Base-by-base conservation (phyloP, 2,797 vertebrate genomes). In the Chaenodraco wilsoni region DNA sequence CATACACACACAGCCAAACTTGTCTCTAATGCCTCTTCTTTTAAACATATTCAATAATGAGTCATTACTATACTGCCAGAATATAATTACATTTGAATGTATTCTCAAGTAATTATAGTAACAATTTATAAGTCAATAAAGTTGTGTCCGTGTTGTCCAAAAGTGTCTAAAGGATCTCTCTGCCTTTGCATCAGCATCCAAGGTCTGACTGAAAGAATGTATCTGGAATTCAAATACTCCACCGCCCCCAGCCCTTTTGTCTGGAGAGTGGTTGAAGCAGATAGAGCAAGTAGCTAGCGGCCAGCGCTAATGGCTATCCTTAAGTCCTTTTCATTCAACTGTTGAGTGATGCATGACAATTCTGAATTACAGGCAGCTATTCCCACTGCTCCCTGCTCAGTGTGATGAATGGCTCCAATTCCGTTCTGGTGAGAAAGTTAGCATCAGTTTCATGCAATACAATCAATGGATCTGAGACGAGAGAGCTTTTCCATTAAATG, bases 371-470 rank as follows among this genome's bases (percentile, higher is more conserved):
- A 75, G 79, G 79, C 74, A 71, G 75, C 79, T 80, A 81, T 80
- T 84, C 85, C 80, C 65, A 60, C 44, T n/a, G 71, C 82, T 74
- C 73, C 14, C 33, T 60, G 60, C 74, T 81, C 66, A 7, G 56
- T 55, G 45, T 88, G 86, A 91, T 83, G 79, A 88, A 90, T 89
- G 80, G 58, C 71, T 81, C 66, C 86, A 87, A 72, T 87, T 79
- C 85, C 40, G 52, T 45, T 65, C 63, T 51, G 43, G 21, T 33
- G 60, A 71, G 60, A 69, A 75, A 65, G 77, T 76, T 67, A 72
- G 43, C 69, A 48, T 84, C 76, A 62, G 80, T 84, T 87, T 77
- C 75, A 75, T 62, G 59, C 68, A 54, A 73, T 79, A 76, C 67
- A 69, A 69, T 76, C 49, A 84, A 59, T 70, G 82, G 66, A 66